Conservation (phyloP, 2,113 vertebrate genomes). For the Rattus rattus region DNA sequence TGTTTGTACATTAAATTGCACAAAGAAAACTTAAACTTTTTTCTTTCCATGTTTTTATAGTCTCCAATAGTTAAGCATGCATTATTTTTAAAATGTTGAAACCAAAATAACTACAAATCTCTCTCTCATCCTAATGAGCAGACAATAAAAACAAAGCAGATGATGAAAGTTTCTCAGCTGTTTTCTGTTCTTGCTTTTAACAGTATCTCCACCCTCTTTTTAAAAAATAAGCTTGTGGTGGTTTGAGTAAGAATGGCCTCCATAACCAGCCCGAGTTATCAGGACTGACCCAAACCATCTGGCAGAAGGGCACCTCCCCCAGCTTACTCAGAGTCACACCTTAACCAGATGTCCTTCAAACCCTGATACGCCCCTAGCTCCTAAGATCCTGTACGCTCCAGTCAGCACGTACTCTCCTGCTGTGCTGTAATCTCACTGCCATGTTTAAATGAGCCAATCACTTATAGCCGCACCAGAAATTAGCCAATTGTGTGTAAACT, state of each 20-base stretch:
- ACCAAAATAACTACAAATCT: neutral
- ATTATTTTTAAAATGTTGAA: neutral
- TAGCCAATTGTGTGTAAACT: too few species aligned
- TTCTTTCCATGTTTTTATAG: neutral
- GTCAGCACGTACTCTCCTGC: too few species aligned
- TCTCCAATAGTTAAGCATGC: neutral
- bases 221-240: neutral
- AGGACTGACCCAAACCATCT: too few species aligned
- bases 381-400: too few species aligned
- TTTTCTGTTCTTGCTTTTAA: neutral
- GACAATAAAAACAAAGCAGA: neutral
- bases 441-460: too few species aligned
- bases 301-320: too few species aligned
- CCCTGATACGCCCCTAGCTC: too few species aligned
- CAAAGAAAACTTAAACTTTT: neutral
- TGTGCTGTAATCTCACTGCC: too few species aligned
- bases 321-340: too few species aligned
- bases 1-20: neutral
- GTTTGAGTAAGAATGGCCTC: neutral
- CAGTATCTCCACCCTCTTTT: fast-evolving
- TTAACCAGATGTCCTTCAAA: too few species aligned
- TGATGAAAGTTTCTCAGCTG: neutral
- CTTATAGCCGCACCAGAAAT: too few species aligned
- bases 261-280: too few species aligned
- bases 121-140: conserved; percentile 13